Evolutionary conservation across 1,140 invertebrate species (phyloP).

Genomic region (Hetaerina americana): DNA sequence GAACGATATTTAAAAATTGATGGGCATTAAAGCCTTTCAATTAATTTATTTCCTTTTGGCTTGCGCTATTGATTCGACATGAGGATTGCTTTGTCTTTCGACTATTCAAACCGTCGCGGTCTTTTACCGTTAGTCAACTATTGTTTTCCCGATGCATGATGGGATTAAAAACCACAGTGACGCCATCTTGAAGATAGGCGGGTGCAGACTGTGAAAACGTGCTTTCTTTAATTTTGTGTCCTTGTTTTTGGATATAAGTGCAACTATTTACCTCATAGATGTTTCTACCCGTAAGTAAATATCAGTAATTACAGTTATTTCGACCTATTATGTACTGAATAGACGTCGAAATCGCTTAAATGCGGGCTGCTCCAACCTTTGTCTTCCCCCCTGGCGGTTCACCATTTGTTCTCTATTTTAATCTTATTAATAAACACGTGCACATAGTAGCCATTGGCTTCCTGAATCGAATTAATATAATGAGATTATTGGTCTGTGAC

Average conservation of each 20-base stretch:
- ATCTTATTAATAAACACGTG: slow-evolving; percentile 39
- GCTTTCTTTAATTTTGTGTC: neutral
- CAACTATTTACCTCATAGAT: neutral
- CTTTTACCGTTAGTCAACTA: neutral
- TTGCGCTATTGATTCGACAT: too few relatives aligned
- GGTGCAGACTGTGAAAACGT: neutral
- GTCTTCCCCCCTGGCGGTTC: slow-evolving; percentile 16
- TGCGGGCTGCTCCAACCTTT: slow-evolving; percentile 11
- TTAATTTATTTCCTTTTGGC: too few relatives aligned
- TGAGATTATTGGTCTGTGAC: slow-evolving; percentile 28
- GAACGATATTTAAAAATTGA: too few relatives aligned
- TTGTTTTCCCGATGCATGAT: neutral
- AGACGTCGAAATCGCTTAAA: neutral
- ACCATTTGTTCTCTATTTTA: slow-evolving; percentile 27
- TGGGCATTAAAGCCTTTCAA: too few relatives aligned
- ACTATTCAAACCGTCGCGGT: neutral
- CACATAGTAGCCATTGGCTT: slow-evolving; percentile 31
- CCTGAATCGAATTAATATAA: slow-evolving; percentile 39
- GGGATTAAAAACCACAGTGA: neutral
- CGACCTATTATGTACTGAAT: neutral
- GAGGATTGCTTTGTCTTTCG: too few relatives aligned
- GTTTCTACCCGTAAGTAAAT: neutral
- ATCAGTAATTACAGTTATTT: neutral
- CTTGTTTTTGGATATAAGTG: neutral
- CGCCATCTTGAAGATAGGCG: neutral